These are phyloP conservation scores for Cerceris ruficornis DNA, from an alignment of 2,888 invertebrate species.

Conservation along the genomic window DNA sequence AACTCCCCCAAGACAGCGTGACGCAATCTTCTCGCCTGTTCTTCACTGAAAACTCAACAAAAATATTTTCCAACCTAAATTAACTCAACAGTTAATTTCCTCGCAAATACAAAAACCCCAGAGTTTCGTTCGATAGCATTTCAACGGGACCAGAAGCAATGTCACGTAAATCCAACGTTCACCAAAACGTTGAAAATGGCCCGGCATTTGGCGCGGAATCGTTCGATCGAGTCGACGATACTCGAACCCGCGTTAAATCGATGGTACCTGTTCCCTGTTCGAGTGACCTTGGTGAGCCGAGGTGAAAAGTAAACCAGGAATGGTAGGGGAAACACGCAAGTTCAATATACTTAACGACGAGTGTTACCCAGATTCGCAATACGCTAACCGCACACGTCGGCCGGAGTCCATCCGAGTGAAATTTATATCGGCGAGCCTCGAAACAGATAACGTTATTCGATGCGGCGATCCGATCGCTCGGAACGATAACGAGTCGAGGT, in stretches of 20 bases:
- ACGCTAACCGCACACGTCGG: constrained; percentile 10
- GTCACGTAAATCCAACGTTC: too few relatives aligned
- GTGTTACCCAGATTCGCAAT: constrained; percentile 44
- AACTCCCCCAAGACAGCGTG: too few relatives aligned
- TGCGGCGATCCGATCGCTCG: too few relatives aligned
- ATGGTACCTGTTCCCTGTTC: constrained; percentile 24
- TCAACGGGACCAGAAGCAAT: neutral
- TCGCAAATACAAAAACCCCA: neutral
- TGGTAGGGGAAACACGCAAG: constrained; percentile 38
- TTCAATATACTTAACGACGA: constrained; percentile 42
- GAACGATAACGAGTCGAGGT: too few relatives aligned
- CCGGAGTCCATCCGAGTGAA: too few relatives aligned
- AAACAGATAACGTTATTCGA: too few relatives aligned
- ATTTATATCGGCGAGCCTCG: too few relatives aligned
- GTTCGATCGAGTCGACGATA: constrained; percentile 15
- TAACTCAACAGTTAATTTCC: too few relatives aligned
- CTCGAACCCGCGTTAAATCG: constrained; percentile 12
- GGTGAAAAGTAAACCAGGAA: constrained; percentile 55
- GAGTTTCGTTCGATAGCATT: neutral
- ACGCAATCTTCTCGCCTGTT: too few relatives aligned
- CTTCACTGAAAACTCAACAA: too few relatives aligned
- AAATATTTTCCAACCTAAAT: too few relatives aligned
- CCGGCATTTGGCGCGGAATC: constrained; percentile 6
- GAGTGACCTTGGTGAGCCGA: constrained; percentile 48
- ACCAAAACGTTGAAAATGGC: too few relatives aligned